Conservation (phyloP, 2,888 invertebrate genomes). For the Limulus polyphemus region DNA sequence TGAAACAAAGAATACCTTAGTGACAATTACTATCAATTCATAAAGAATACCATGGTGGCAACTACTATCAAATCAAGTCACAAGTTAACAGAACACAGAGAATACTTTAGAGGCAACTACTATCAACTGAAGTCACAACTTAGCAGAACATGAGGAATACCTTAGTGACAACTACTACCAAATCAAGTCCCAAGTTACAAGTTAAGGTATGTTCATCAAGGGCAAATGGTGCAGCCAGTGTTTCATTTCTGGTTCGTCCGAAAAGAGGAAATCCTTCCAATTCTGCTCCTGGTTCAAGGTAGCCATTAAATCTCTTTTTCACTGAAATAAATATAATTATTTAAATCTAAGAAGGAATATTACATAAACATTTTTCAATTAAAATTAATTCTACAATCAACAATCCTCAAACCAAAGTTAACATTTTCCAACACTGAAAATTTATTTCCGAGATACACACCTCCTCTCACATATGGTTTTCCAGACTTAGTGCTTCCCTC, state of each 20-base stretch:
- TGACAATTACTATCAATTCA: too few relatives aligned
- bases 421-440: too few relatives aligned
- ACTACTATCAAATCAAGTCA: too few relatives aligned
- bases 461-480: too few relatives aligned
- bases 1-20: too few relatives aligned
- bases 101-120: constrained; percentile 89
- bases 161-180: constrained; percentile 95
- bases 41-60: too few relatives aligned
- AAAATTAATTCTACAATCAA: neutral
- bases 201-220: constrained; percentile 64
- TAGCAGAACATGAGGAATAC: too few relatives aligned
- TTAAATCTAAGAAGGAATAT: constrained; percentile 46
- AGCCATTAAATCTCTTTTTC: constrained; percentile 73
- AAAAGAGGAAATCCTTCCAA: constrained; percentile 44
- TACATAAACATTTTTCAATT: neutral
- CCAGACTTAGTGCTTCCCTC: too few relatives aligned
- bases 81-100: neutral
- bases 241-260: constrained; percentile 19
- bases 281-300: constrained; percentile 87
- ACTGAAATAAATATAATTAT: too few relatives aligned
- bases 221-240: constrained; percentile 52
- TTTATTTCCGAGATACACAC: too few relatives aligned
- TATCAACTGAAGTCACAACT: constrained; percentile 89
- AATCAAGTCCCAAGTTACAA: constrained; percentile 86
- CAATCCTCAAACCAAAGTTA: neutral